Evolutionary conservation across 1,140 invertebrate genomes (phyloP).

Genomic region (Pinna nobilis): DNA sequence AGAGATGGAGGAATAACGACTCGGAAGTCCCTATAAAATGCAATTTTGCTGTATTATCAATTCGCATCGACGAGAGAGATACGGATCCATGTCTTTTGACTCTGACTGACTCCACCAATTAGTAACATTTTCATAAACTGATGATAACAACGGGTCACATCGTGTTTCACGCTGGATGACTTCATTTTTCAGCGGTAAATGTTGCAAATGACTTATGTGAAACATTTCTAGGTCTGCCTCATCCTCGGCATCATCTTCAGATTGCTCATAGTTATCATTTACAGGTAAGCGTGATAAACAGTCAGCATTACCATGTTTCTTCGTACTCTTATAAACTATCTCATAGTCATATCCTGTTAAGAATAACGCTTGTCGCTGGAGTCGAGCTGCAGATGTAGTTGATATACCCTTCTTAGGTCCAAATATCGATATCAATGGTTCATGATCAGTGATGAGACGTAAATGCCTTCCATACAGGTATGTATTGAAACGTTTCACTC

Average conservation of each 20-base stretch:
- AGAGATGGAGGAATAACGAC: slow-evolving; percentile 31
- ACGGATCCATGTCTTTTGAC: slow-evolving; percentile 9
- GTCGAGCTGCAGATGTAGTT: too few species aligned
- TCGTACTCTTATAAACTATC: slow-evolving; percentile 67
- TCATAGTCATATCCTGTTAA: slow-evolving; percentile 67
- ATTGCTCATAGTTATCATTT: neutral
- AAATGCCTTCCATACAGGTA: too few species aligned
- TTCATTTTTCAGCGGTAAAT: slow-evolving; percentile 4
- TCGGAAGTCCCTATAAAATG: slow-evolving; percentile 19
- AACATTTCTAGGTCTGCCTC: neutral
- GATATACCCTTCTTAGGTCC: too few species aligned
- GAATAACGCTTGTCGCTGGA: too few species aligned
- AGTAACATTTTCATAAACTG: neutral
- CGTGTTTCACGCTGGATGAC: neutral
- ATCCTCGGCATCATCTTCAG: neutral
- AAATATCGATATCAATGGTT: too few species aligned
- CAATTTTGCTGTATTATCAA: slow-evolving; percentile 28
- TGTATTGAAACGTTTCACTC: too few species aligned
- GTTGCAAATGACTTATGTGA: slow-evolving; percentile 6
- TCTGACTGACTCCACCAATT: neutral
- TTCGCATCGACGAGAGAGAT: neutral
- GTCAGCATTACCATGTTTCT: slow-evolving; percentile 54
- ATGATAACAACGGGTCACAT: neutral
- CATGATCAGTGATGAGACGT: too few species aligned
- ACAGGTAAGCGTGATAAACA: slow-evolving; percentile 40